Evolutionary conservation across 1,140 invertebrate species (phyloP).

Genomic region (Euglossa dilemma): DNA sequence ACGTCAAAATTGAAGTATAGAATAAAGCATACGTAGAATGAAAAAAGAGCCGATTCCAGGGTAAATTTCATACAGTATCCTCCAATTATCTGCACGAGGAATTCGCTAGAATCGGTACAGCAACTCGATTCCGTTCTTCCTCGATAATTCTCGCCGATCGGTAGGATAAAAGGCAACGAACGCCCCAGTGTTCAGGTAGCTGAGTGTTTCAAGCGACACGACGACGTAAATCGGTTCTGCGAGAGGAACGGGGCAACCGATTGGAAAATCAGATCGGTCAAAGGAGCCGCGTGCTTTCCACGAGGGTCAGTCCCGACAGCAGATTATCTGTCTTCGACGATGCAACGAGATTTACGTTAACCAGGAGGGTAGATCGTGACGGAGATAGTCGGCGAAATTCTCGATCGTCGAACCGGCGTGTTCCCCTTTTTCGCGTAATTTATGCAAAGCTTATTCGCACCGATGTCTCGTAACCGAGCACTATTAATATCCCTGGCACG

Average conservation of each 20-base stretch:
- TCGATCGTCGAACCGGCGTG: not conserved
- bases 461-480: slow-evolving; percentile 49
- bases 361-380: not conserved
- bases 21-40: too few relatives aligned
- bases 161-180: too few relatives aligned
- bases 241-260: not conserved
- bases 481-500: slow-evolving; percentile 65
- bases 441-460: slow-evolving; percentile 53
- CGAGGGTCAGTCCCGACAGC: not conserved
- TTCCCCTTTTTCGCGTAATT: slow-evolving; percentile 42
- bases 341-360: slow-evolving; percentile 12
- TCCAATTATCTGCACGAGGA: not conserved
- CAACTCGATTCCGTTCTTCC: not conserved
- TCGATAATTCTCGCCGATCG: too few relatives aligned
- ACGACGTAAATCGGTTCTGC: not conserved
- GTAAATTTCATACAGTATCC: too few relatives aligned
- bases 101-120: not conserved
- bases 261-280: slow-evolving; percentile 29
- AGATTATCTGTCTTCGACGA: not conserved
- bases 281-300: slow-evolving; percentile 1
- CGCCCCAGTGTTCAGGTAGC: not conserved
- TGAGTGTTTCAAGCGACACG: too few relatives aligned
- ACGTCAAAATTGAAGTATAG: too few relatives aligned
- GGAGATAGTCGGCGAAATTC: slow-evolving; percentile 16
- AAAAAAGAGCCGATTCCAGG: too few relatives aligned